phyloP scores from a whole-genome alignment of 2,888 invertebrate genomes.

The Nineta flava region DNA sequence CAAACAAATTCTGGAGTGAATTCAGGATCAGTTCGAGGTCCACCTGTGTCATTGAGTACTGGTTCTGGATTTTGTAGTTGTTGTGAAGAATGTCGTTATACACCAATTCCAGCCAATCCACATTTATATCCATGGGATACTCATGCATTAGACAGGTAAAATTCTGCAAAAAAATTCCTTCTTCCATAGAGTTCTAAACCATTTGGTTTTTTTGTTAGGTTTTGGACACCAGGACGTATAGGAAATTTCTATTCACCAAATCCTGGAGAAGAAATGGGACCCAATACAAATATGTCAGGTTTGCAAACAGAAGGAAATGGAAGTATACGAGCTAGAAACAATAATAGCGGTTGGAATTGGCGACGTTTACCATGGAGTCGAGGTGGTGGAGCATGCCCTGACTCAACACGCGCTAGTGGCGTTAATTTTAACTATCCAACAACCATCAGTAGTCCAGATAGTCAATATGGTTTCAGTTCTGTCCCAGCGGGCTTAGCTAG shows the following conservation, averaged over 20 bases:
- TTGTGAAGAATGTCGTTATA: conserved; percentile 53
- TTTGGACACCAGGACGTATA: conserved; percentile 45
- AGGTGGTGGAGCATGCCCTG: conserved; percentile 21
- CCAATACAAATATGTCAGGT: not conserved
- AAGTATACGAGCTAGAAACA: conserved; percentile 12
- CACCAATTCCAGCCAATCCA: conserved; percentile 33
- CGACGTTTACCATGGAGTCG: conserved; percentile 57
- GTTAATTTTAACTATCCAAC: conserved; percentile 42
- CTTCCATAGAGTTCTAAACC: not conserved
- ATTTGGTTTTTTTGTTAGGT: conserved; percentile 20
- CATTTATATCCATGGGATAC: conserved; percentile 42
- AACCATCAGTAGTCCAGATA: conserved; percentile 57
- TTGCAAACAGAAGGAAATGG: not conserved
- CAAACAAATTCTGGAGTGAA: conserved; percentile 25
- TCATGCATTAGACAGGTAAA: conserved; percentile 26
- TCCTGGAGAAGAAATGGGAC: conserved; percentile 40
- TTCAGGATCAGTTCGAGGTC: conserved; percentile 27
- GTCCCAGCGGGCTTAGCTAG: conserved; percentile 15
- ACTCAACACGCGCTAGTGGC: conserved; percentile 5
- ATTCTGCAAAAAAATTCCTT: not conserved
- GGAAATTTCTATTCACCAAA: conserved; percentile 76
- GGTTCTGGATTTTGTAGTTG: conserved; percentile 41
- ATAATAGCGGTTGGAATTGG: conserved; percentile 44
- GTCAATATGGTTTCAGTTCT: conserved; percentile 62
- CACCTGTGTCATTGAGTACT: conserved; percentile 26